Base-by-base conservation (phyloP, 2,888 invertebrate species). In the Ectemnius cavifrons region DNA sequence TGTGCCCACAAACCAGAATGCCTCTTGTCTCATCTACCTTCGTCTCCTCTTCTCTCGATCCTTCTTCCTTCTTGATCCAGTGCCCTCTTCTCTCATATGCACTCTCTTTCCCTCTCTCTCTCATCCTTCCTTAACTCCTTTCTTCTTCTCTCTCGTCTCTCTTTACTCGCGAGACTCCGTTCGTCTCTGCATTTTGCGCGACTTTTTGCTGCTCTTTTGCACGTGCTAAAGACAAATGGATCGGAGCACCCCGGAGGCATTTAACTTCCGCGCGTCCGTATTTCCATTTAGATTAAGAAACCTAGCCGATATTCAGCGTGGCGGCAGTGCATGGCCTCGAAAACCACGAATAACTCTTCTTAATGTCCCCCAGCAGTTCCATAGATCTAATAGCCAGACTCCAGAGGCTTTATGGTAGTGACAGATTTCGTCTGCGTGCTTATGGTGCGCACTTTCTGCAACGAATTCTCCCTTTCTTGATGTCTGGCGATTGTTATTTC, bases 1-100 rank as follows among this genome's bases (percentile, higher is more conserved):
- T 90, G 89, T 90, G 86, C 90, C 90, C 89, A 90, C 90, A 90
- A 90, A 90, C 90, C 90, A 90, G 90, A 90, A 89, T 89, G 86
- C 86, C 83, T 85, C 86, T 86, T 87, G 85, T 85, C 90, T 89
- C 90, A 88, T 89, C 89, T 83, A 84, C 87, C 84, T 82, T 84
- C 81, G 59, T 71, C 63, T 62, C 68, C 74, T 37, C 66, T 37
- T 37, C 37, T 37, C 37, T 11, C 37, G 11, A 4, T 37, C 37
- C 63, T 71, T 63, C 73, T 75, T 37, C 77, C 58, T 75, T 74
- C 73, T 37, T 37, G 37, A 37, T 37, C 37, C 37, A 37, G 23
- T 68, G 45, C 65, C 18, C 63, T 37, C 71, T 37, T 61, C 60
- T 28, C 11, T 56, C 16, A 58, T 58, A 23, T 23, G 23, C 23